Percentiles rank a stretch among this genome's conserved stretches.
phyloP scores from a whole-genome alignment of 2,113 vertebrate genomes.

The Genyomyrus donnyi region DNA sequence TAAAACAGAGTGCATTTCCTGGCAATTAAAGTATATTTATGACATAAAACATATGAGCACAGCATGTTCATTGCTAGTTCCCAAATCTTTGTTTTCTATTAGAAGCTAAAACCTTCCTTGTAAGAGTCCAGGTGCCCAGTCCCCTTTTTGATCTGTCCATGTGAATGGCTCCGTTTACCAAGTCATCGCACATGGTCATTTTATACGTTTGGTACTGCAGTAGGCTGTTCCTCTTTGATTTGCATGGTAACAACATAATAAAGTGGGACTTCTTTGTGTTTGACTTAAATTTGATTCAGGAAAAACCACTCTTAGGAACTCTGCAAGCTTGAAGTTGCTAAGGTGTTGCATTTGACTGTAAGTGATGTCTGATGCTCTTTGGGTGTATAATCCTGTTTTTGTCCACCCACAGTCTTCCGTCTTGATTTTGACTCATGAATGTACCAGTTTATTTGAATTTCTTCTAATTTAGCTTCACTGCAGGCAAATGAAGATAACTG shows the following conservation, averaged over 20 bases:
- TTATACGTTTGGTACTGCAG: not conserved
- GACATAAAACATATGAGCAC: not conserved
- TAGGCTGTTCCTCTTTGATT: not conserved
- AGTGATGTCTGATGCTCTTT: not conserved
- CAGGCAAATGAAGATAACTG: not conserved
- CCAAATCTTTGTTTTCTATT: not conserved
- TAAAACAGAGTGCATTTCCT: not conserved
- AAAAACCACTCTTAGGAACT: not conserved
- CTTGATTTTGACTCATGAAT: not conserved
- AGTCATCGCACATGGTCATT: not conserved
- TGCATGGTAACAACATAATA: not conserved
- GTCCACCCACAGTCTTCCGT: not conserved
- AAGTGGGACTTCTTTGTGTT: not conserved
- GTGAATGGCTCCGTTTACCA: not conserved
- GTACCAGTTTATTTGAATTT: not conserved
- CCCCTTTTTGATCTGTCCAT: not conserved
- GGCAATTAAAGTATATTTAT: not conserved
- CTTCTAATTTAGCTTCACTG: not conserved
- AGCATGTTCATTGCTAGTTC: not conserved
- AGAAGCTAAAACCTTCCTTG: not conserved
- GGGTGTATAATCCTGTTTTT: not conserved
- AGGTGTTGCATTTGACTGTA: not conserved
- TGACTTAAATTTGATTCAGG: not conserved
- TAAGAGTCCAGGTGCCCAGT: not conserved
- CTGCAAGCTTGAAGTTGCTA: not conserved